phyloP scores from a whole-genome alignment of 37 sponge, comb jelly and placozoan species.

The Spongilla lacustris region DNA sequence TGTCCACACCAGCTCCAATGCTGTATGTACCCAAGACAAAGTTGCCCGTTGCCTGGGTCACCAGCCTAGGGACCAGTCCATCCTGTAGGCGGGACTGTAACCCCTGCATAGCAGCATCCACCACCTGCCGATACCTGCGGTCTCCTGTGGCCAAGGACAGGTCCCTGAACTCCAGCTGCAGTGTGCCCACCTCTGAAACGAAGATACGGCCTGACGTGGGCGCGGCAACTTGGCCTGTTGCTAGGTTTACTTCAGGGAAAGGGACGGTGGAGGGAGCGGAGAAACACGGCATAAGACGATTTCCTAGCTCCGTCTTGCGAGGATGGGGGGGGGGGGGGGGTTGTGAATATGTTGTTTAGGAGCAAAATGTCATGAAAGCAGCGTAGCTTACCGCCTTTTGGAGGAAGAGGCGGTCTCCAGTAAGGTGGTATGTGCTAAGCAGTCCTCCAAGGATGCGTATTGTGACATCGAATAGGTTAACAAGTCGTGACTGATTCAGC shows the following conservation, averaged over 20 bases:
- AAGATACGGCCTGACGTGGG: constrained; percentile 15
- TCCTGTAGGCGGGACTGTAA: constrained; percentile 51
- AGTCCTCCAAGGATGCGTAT: constrained; percentile 93
- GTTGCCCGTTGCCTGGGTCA: constrained; percentile 58
- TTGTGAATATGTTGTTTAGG: no score
- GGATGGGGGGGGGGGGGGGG: not conserved
- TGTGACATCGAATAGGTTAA: constrained; percentile 94
- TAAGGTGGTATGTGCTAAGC: constrained; percentile 86
- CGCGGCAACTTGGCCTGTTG: constrained; percentile 40
- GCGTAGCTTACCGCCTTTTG: constrained; percentile 91
- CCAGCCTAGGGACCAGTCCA: constrained; percentile 55
- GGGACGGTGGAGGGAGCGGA: constrained; percentile 86
- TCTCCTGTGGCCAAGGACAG: constrained; percentile 74
- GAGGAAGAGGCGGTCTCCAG: constrained; percentile 78
- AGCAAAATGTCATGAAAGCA: not conserved
- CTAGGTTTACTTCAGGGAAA: constrained; percentile 76
- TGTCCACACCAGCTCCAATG: constrained; percentile 89
- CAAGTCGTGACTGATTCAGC: constrained; percentile 46
- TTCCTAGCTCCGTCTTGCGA: constrained; percentile 77
- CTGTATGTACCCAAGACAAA: constrained; percentile 54
- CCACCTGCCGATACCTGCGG: constrained; percentile 48
- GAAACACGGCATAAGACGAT: constrained; percentile 79
- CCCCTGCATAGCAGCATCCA: constrained; percentile 55
- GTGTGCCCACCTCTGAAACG: constrained; percentile 85
- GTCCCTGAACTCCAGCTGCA: constrained; percentile 96